These are phyloP conservation scores for Pangasius sanitwongsei DNA, from an alignment of 2,797 vertebrate genomes.

Conservation along the genomic window DNA sequence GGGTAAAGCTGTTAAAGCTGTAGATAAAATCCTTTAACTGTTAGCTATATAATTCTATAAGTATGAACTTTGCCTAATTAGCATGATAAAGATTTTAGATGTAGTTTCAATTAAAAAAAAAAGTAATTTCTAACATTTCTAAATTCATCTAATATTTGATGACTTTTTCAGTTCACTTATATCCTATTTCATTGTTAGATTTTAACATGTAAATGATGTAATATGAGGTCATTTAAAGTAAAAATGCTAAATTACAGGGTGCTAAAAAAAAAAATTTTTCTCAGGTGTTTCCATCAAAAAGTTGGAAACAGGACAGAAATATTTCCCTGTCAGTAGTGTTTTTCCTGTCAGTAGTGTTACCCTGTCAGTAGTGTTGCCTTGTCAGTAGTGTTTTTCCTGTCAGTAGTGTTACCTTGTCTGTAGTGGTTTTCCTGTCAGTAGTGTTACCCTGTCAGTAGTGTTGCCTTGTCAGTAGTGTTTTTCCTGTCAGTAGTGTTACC, in stretches of 20 bases:
- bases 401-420: neutral
- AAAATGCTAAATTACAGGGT: neutral
- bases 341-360: neutral
- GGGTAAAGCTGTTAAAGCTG: neutral
- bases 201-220: neutral
- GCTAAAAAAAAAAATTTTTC: too few species aligned
- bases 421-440: neutral
- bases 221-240: neutral
- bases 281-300: neutral
- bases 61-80: neutral
- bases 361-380: neutral
- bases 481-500: neutral
- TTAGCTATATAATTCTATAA: neutral
- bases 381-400: neutral
- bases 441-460: neutral
- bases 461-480: neutral
- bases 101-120: neutral
- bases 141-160: neutral
- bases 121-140: neutral
- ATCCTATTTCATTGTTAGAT: too few species aligned
- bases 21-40: neutral
- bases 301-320: neutral
- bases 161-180: neutral
- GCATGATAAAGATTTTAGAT: neutral
- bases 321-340: neutral